Conservation (phyloP, 2,797 vertebrate genomes). For the Tiaroga cobitis region DNA sequence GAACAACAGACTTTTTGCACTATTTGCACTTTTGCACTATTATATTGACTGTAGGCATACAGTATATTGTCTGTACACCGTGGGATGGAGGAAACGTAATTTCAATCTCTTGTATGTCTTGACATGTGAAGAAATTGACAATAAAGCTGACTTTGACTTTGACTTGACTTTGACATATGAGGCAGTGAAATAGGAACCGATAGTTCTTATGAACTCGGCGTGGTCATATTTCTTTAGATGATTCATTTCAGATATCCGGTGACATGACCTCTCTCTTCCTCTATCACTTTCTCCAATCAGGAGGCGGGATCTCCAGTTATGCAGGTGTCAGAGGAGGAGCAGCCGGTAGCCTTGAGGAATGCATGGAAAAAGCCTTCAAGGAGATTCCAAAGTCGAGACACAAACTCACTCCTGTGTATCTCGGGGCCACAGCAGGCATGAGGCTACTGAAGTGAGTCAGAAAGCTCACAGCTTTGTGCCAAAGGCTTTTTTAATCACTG, state of each 20-base stretch:
- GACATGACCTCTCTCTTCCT: not conserved
- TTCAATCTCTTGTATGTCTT: too few relatives aligned
- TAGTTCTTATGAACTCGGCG: not conserved
- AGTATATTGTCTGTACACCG: too few relatives aligned
- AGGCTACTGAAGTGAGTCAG: slow-evolving; percentile 76
- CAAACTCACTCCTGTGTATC: slow-evolving; percentile 68
- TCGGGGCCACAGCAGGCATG: slow-evolving; percentile 84
- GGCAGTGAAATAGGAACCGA: not conserved
- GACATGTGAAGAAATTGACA: too few relatives aligned
- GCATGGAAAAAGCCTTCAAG: slow-evolving; percentile 71
- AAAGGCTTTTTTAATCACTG: not conserved
- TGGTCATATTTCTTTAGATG: not conserved
- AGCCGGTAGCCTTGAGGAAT: slow-evolving; percentile 68
- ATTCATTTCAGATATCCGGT: not conserved
- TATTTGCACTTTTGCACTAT: too few relatives aligned
- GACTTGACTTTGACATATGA: too few relatives aligned
- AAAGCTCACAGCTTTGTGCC: not conserved
- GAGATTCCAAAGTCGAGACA: slow-evolving; percentile 71
- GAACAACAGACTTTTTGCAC: too few relatives aligned
- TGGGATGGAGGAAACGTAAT: too few relatives aligned
- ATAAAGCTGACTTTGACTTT: too few relatives aligned
- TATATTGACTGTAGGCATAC: too few relatives aligned
- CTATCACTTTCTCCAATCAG: slow-evolving; percentile 55
- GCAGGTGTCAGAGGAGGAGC: slow-evolving; percentile 64
- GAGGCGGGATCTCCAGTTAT: slow-evolving; percentile 77